A percentile compares a stretch with the other conserved stretches of the same genome.
Conservation (phyloP, 2,797 vertebrate species). For the Darevskia nairensis region DNA sequence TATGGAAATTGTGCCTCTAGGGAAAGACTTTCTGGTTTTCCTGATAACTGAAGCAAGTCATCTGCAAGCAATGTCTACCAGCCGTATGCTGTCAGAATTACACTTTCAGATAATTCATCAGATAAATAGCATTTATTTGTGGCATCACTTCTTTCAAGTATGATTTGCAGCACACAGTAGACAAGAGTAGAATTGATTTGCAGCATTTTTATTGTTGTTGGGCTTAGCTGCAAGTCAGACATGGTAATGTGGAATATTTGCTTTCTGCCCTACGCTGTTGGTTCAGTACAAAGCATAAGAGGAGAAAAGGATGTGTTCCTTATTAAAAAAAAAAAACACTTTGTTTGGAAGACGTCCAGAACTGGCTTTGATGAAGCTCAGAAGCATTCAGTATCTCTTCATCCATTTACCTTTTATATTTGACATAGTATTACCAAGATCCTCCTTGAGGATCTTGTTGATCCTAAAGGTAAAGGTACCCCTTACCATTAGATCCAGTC, state of each 20-base stretch:
- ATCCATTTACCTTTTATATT: no score
- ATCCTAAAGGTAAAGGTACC: no score
- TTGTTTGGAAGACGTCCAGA: neutral
- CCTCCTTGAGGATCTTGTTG: neutral
- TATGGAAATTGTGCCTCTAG: neutral
- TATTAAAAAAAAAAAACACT: neutral
- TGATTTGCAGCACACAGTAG: neutral
- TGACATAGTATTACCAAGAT: neutral
- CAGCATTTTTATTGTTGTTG: neutral
- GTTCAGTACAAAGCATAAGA: neutral
- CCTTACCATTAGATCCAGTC: no score
- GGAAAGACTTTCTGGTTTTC: neutral
- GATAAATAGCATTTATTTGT: neutral
- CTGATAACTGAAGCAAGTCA: neutral
- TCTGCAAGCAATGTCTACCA: neutral
- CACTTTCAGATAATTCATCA: rapidly evolving
- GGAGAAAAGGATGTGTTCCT: neutral
- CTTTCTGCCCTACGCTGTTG: neutral
- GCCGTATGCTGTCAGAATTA: neutral
- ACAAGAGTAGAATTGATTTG: neutral
- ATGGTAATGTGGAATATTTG: neutral
- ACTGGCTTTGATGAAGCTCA: neutral
- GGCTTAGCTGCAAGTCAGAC: neutral
- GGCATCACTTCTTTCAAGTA: neutral
- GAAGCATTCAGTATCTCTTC: neutral